phyloP scores from a whole-genome alignment of 2,888 invertebrate genomes.

The Ectemnius cavifrons region DNA sequence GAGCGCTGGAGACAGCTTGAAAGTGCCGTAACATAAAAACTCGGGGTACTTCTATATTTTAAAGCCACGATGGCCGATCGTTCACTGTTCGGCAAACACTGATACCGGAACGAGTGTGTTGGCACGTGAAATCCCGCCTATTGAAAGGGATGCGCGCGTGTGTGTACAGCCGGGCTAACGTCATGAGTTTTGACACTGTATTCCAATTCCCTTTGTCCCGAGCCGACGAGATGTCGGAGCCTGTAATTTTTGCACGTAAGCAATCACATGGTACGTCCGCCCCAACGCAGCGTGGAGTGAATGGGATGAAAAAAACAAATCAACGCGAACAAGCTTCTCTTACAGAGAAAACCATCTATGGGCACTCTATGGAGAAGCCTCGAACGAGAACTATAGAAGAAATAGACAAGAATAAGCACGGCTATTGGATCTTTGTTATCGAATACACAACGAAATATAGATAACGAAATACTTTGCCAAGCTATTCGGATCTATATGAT shows the following conservation, averaged over 20 bases:
- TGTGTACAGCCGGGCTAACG: not conserved
- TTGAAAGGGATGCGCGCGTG: not conserved
- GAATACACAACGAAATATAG: conserved; percentile 21
- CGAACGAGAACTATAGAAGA: not conserved
- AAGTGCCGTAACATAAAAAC: too few relatives aligned
- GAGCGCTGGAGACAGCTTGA: too few relatives aligned
- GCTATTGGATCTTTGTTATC: conserved; percentile 12
- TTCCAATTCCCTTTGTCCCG: conserved; percentile 7
- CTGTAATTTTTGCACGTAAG: not conserved
- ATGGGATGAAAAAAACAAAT: not conserved
- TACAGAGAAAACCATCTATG: too few relatives aligned
- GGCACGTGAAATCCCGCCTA: not conserved
- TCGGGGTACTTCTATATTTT: too few relatives aligned
- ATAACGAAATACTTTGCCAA: conserved; percentile 11
- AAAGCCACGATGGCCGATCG: not conserved
- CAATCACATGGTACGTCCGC: not conserved
- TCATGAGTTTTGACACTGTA: not conserved
- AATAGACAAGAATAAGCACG: not conserved
- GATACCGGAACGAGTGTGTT: not conserved
- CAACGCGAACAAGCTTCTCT: not conserved
- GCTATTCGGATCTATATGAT: conserved; percentile 8
- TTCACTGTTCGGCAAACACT: not conserved
- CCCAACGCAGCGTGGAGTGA: not conserved
- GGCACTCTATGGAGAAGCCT: too few relatives aligned
- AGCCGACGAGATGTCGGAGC: not conserved